Conservation (phyloP, 2,113 vertebrate genomes). For the Elachura formosa region DNA sequence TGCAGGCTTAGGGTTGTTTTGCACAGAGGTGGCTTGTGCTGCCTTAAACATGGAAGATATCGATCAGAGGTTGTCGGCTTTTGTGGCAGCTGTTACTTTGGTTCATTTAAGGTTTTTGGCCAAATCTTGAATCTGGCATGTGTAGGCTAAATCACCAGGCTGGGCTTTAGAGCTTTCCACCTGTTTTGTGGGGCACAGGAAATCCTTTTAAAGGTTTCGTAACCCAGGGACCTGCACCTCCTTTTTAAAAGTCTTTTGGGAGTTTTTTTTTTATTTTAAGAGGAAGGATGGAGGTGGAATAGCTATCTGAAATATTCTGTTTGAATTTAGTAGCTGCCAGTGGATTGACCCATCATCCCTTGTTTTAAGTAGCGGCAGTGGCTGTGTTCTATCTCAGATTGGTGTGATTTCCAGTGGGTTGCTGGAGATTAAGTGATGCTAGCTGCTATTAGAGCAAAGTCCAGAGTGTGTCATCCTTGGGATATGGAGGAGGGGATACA, state of each 20-base stretch:
- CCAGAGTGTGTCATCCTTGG: not conserved
- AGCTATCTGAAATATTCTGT: not conserved
- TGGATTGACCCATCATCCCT: not conserved
- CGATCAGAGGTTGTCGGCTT: not conserved
- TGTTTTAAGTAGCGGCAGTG: not conserved
- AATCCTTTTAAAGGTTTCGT: not conserved
- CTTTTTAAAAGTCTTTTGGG: not conserved
- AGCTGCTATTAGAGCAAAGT: fast-evolving
- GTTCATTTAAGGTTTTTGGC: constrained; percentile 12
- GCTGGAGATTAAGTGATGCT: not conserved
- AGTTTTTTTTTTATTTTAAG: not conserved
- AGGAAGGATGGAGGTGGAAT: not conserved
- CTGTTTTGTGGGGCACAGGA: not conserved
- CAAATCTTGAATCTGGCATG: not conserved
- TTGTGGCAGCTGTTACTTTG: not conserved
- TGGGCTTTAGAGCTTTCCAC: not conserved
- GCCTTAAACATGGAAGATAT: not conserved
- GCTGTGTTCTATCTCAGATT: not conserved
- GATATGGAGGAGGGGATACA: fast-evolving
- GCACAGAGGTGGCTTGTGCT: not conserved
- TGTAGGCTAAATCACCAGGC: not conserved
- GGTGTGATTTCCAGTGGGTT: not conserved
- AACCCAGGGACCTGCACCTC: fast-evolving
- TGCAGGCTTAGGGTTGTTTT: not conserved
- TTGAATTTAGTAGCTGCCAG: not conserved